Evolutionary conservation across 2,888 invertebrate genomes (phyloP), one percentile per base, ranked within the genome.

Genomic region (Steinernema hermaphroditum): DNA sequence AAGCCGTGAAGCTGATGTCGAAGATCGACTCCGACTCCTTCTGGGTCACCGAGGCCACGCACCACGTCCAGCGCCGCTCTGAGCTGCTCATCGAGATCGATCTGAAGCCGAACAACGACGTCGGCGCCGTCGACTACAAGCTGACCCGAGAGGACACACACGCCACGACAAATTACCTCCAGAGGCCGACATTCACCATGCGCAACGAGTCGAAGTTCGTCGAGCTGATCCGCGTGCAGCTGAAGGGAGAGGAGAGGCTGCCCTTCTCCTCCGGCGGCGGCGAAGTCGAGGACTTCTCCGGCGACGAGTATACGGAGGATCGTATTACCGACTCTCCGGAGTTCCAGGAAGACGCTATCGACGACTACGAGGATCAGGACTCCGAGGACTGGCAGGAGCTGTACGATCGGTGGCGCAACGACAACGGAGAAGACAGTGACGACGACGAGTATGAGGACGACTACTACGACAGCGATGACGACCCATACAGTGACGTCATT

Each of bases 371-470:
- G 16, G 54, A 54, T 16, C n/a, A 12, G 24, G 6, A 54, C 27
- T 54, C 54, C n/a, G 19, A 54, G 9, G 22, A 22, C 24, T 54
- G 54, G 54, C 27, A 54, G 27, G 27, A 9, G 12, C n/a, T 24
- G 14, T 22, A 54, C 27, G 54, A 54, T 27, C 54, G 54, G 19
- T 54, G 54, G 54, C 22, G 22, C 6, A 8, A 69, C n/a, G 76
- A 78, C 70, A 24, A 54, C 27, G 78, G 77, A 22, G 62, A 72
- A n/a, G 70, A 76, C 41, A 34, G 50, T 27, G 71, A 78, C 43
- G 69, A 79, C 54, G n/a, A n/a, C n/a, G n/a, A n/a, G n/a, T n/a
- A n/a, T n/a, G n/a, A n/a, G n/a, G n/a, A n/a, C n/a, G 22, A 54
- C 54, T 22, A 54, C 27, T 14, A 54, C 27, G 54, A 54, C 54